Evolutionary conservation across 2,113 vertebrate genomes (phyloP).

Genomic region (Baryphthengus martii): DNA sequence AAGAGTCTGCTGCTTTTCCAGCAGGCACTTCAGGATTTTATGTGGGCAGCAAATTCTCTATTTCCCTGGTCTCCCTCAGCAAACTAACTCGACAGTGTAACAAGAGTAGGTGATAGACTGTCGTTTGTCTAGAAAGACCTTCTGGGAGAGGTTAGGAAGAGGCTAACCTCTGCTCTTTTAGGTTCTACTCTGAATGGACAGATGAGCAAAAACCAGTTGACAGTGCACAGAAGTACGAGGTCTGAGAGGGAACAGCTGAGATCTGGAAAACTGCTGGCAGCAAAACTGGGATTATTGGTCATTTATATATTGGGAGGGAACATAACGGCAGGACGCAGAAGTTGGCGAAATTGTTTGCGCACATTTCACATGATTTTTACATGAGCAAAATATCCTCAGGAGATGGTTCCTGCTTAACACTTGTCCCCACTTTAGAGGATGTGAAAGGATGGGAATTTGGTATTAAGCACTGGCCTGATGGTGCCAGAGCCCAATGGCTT

Average conservation of each 20-base stretch:
- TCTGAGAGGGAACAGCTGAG: neutral
- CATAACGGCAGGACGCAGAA: neutral
- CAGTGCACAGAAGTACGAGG: neutral
- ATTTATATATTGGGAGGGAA: neutral
- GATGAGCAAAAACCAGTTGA: neutral
- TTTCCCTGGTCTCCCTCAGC: neutral
- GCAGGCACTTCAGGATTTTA: neutral
- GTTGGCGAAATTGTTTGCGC: neutral
- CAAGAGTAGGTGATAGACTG: neutral
- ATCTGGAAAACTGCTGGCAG: neutral
- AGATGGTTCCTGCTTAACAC: neutral
- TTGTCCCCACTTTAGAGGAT: neutral
- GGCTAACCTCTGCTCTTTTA: neutral
- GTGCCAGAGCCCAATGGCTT: neutral
- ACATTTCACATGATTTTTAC: neutral
- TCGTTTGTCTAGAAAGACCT: neutral
- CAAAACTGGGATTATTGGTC: neutral
- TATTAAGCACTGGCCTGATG: neutral
- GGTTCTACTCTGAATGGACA: neutral
- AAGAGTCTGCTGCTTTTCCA: neutral
- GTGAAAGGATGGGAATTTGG: neutral
- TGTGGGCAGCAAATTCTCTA: neutral
- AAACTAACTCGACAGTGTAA: neutral
- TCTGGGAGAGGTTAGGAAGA: neutral
- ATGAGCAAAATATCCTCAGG: neutral